Evolutionary conservation across 2,888 invertebrate species (phyloP), one percentile per base, ranked within the genome.

Genomic region (Drosophila fungiperda): DNA sequence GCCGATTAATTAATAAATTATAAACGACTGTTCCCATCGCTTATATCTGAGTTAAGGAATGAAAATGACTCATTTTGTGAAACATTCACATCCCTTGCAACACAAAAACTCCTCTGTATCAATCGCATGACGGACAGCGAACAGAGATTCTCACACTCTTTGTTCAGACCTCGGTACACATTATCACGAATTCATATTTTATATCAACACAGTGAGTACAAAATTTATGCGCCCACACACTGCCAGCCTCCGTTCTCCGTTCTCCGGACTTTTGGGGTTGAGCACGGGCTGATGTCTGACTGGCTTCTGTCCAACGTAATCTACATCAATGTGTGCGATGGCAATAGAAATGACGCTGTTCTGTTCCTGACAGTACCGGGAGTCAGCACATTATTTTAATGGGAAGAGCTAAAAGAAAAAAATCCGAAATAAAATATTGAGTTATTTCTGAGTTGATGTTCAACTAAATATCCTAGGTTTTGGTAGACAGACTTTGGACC

Each of bases 201-300:
- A 76, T 87, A 87, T 87, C 86, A 78, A 73, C 65, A 52, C 66
- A 81, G 83, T 75, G 67, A 61, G 67, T 68, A 59, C 57, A 73
- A 76, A 87, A 89, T 76, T 87, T 82, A 86, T 86, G 85, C 85
- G 82, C 85, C 85, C 85, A 86, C 85, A 85, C 78, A 81, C 29
- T 55, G 29, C 53, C 48, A 40, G 50, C 17, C 29, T 29, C 29
- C 33, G 68, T 42, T 65, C 29, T 15, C 33, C 40, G 29, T 17
- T 15, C 38, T 5, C n/a, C 12, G 17, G 15, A 33, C 4, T 48
- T 55, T 65, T 68, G 52, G 75, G 70, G 61, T 79, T 68, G 67
- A 74, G 75, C 79, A 79, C 64, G 75, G 80, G 76, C 79, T 67
- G 73, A 73, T 68, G 70, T 81, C 82, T 81, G 74, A 73, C 87